phyloP scores from a whole-genome alignment of 2,888 invertebrate genomes.

The Corbicula japonica region DNA sequence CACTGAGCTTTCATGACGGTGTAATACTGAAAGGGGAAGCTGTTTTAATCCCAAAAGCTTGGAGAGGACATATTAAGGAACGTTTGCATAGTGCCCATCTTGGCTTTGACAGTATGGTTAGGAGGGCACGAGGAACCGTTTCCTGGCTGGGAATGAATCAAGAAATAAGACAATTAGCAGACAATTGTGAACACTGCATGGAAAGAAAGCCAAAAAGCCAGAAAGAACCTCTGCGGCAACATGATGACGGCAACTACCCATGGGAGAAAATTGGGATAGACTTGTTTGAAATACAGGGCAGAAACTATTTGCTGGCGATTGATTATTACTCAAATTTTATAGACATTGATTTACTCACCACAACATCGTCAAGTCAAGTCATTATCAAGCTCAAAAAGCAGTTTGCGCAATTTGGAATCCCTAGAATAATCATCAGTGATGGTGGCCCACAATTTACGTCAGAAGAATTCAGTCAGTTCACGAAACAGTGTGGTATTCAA shows the following conservation, averaged over 20 bases:
- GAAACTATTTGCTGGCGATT: conserved; percentile 49
- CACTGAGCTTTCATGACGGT: conserved; percentile 28
- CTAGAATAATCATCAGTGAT: conserved; percentile 45
- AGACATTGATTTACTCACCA: conserved; percentile 43
- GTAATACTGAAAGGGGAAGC: conserved; percentile 52
- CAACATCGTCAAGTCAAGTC: conserved; percentile 30
- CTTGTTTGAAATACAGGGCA: conserved; percentile 44
- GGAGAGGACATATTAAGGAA: conserved; percentile 24
- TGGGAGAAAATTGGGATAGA: conserved; percentile 42
- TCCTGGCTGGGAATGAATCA: conserved; percentile 49
- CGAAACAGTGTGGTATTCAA: conserved; percentile 33
- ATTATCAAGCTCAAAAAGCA: conserved; percentile 49
- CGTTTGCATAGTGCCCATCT: conserved; percentile 38
- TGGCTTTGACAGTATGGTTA: conserved; percentile 31
- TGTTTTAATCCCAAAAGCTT: conserved; percentile 27
- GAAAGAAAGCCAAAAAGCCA: conserved; percentile 29
- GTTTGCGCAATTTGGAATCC: conserved; percentile 50
- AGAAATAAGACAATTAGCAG: conserved; percentile 31
- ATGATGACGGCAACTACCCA: conserved; percentile 25
- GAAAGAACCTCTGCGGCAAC: conserved; percentile 18
- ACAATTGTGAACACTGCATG: conserved; percentile 20
- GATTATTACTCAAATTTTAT: conserved; percentile 61
- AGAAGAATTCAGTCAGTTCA: conserved; percentile 43
- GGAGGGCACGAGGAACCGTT: conserved; percentile 34
- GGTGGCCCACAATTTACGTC: conserved; percentile 58